Base-by-base conservation (phyloP, 2,113 vertebrate genomes). In the Bucco capensis region DNA sequence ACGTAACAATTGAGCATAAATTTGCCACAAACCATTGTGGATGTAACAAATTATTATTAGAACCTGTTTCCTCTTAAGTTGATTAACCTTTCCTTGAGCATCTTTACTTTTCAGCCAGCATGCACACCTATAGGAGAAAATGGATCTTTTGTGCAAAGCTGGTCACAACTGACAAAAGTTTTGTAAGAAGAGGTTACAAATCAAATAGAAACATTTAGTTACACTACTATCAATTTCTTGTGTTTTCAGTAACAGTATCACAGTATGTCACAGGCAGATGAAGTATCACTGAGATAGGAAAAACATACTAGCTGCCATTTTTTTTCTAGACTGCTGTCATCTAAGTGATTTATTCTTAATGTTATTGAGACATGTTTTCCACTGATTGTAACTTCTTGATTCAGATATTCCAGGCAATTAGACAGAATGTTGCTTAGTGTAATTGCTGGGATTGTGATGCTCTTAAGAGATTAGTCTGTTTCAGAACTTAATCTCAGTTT, bases 201-300 rank as follows among this genome's bases (percentile, higher is more conserved):
- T 30, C 35, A 33, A 81, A 47, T 27, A 60, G 62, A 27, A 91
- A 58, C n/a, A 27, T 80, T 77, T 27, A 91, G 50, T 64, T 82
- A 65, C 40, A 31, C 35, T 30, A 62, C 40, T 93, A 79, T 24
- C 19, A 67, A 60, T 88, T 88, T 70, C 71, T 89, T 87, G 50
- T 91, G 64, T 80, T 95, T 88, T 93, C 83, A 91, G 51, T 90
- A 82, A 95, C 33, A n/a, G n/a, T n/a, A n/a, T n/a, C n/a, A n/a
- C n/a, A n/a, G n/a, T n/a, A n/a, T n/a, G n/a, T n/a, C n/a, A n/a
- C n/a, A 42, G 70, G 46, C 79, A 94, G 62, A 46, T 92, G 64
- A 82, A 87, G 38, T 89, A 62, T 73, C 54, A 40, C 73, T 94
- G 78, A 93, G 46, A 82, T 76, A 92, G 75, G 56, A 62, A 90